Conservation (phyloP, 2,888 invertebrate genomes). For the Cheilosia vulpina region DNA sequence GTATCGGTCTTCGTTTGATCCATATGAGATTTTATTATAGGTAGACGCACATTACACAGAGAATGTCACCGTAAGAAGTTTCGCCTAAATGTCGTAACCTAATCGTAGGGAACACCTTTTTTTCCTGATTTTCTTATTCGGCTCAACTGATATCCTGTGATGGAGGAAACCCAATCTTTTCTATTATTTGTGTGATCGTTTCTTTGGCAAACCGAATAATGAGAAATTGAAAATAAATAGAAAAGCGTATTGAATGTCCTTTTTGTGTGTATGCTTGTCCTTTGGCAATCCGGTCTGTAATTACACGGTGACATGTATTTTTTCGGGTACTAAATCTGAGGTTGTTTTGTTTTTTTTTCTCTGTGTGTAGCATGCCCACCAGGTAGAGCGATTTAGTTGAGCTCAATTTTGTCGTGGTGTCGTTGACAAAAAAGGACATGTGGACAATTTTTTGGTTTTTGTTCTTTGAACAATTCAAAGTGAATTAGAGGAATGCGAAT, state of each 20-base stretch:
- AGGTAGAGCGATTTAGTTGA: slow-evolving; percentile 36
- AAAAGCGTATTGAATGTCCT: slow-evolving; percentile 74
- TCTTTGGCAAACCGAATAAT: slow-evolving; percentile 54
- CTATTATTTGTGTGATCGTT: slow-evolving; percentile 59
- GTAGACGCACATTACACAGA: not conserved
- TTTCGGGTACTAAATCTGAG: slow-evolving; percentile 22
- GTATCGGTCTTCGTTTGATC: slow-evolving; percentile 67
- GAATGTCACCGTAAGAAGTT: slow-evolving; percentile 29
- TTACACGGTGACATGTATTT: slow-evolving; percentile 62
- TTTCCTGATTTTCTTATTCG: slow-evolving; percentile 30
- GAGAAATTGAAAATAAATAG: slow-evolving; percentile 71
- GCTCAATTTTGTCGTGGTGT: slow-evolving; percentile 27
- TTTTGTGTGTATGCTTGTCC: slow-evolving; percentile 32
- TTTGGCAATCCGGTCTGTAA: slow-evolving; percentile 64
- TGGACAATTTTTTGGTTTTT: slow-evolving; percentile 43
- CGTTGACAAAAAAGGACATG: slow-evolving; percentile 57
- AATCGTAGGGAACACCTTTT: slow-evolving; percentile 62
- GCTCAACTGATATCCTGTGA: slow-evolving; percentile 55
- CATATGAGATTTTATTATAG: slow-evolving; percentile 53
- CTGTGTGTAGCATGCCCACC: slow-evolving; percentile 2
- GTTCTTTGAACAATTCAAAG: not conserved
- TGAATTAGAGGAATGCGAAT: slow-evolving; percentile 8
- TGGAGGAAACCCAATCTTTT: slow-evolving; percentile 62
- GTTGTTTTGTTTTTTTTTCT: slow-evolving; percentile 14
- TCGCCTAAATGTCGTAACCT: slow-evolving; percentile 64